A percentile compares a stretch with the other conserved stretches of the same genome.
phyloP scores from a whole-genome alignment of 2,113 vertebrate genomes.

The Acanthisitta chloris region DNA sequence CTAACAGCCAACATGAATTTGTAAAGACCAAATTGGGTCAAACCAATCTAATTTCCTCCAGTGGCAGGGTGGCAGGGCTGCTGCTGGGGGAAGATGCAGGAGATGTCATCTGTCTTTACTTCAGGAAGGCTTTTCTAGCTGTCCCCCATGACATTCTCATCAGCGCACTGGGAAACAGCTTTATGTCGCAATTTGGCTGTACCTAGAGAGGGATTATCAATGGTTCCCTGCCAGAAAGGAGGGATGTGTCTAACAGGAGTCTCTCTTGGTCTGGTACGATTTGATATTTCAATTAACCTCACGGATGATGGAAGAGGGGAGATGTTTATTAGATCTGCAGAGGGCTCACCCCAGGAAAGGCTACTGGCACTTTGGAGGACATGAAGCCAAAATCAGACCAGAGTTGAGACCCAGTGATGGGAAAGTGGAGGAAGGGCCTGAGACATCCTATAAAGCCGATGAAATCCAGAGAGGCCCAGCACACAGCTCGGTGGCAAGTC shows the following conservation, averaged over 20 bases:
- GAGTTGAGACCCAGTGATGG: not conserved
- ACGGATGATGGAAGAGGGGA: not conserved
- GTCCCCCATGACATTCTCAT: not conserved
- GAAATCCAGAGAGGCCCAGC: not conserved
- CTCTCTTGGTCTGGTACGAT: not conserved
- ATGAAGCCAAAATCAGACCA: not conserved
- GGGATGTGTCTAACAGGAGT: not conserved
- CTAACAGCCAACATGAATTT: not conserved
- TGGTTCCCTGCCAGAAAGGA: not conserved
- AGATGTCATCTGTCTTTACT: not conserved
- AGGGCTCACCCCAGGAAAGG: not conserved
- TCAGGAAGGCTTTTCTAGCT: not conserved
- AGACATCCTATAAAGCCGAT: not conserved
- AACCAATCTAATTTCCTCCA: constrained; percentile 15
- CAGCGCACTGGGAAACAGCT: not conserved
- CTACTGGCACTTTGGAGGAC: not conserved
- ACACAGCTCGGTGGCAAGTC: accelerated
- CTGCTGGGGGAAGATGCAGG: not conserved
- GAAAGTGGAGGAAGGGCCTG: not conserved
- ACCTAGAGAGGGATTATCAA: not conserved
- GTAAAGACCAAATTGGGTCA: constrained; percentile 29
- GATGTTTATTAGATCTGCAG: not conserved
- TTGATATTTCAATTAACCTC: constrained; percentile 13
- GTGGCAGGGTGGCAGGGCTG: not conserved
- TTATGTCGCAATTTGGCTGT: not conserved